phyloP scores from a whole-genome alignment of 53 echinoderm and acorn worm genomes.

The Patiria pectinifera region DNA sequence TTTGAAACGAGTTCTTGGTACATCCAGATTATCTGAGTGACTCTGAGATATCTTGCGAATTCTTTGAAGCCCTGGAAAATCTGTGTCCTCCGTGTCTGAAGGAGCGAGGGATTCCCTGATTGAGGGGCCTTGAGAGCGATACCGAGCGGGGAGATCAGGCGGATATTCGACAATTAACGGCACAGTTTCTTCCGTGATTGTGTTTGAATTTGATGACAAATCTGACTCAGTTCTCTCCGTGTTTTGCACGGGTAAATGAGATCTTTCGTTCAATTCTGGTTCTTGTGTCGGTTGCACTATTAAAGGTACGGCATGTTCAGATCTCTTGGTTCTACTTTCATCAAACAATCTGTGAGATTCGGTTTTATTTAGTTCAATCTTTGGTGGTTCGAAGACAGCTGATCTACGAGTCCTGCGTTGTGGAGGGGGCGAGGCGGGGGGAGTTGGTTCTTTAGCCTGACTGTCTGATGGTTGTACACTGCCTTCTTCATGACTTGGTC shows the following conservation, averaged over 20 bases:
- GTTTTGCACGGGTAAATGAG: background rate
- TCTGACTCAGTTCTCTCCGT: constrained; percentile 3
- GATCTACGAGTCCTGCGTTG: background rate
- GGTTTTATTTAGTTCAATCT: background rate
- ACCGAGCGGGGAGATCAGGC: constrained; percentile 31
- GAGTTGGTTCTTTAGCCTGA: background rate
- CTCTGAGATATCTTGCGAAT: background rate
- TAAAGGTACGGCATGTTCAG: background rate
- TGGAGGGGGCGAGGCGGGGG: background rate
- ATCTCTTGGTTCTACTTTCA: background rate
- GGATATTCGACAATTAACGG: constrained; percentile 47
- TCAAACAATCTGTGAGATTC: background rate
- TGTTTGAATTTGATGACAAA: constrained; percentile 7
- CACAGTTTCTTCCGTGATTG: constrained; percentile 4
- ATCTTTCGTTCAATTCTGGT: background rate
- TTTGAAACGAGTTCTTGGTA: background rate
- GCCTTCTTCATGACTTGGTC: background rate
- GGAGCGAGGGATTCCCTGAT: background rate
- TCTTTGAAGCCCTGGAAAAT: background rate
- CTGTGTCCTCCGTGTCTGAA: background rate
- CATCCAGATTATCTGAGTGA: background rate
- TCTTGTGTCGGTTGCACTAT: background rate
- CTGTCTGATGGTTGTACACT: background rate
- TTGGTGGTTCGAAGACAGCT: constrained; percentile 29
- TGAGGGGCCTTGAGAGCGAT: constrained; percentile 25